Conservation (phyloP, 2,113 vertebrate species). For the Syngnathus typhle region DNA sequence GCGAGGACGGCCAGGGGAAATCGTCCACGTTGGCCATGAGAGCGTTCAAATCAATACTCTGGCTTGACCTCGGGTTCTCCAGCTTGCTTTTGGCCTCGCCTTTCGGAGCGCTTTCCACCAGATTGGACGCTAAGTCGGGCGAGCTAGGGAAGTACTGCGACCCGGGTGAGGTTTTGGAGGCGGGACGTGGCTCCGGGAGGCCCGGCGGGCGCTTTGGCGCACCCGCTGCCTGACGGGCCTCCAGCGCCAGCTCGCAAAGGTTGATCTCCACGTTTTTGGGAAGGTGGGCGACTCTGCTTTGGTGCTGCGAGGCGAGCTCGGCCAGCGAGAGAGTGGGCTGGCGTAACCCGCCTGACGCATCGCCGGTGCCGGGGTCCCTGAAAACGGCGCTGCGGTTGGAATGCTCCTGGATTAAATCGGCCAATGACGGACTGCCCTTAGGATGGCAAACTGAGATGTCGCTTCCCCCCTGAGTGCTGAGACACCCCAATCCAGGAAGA, state of each 20-base stretch:
- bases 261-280: not conserved
- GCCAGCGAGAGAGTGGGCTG: slow-evolving; percentile 35
- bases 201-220: slow-evolving; percentile 40
- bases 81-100: slow-evolving; percentile 39
- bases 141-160: slow-evolving; percentile 38
- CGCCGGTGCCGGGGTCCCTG: slow-evolving; percentile 55
- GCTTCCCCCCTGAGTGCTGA: slow-evolving; percentile 34
- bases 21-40: slow-evolving; percentile 63
- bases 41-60: slow-evolving; percentile 76
- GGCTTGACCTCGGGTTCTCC: slow-evolving; percentile 6
- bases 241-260: slow-evolving; percentile 56
- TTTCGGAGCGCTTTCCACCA: slow-evolving; percentile 11
- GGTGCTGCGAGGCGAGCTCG: slow-evolving; percentile 50
- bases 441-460: slow-evolving; percentile 23
- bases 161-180: slow-evolving; percentile 27
- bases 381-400: slow-evolving; percentile 63
- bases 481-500: slow-evolving; percentile 56
- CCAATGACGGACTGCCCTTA: slow-evolving; percentile 73
- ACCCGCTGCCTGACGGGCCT: slow-evolving; percentile 41
- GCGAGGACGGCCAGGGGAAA: slow-evolving; percentile 18
- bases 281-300: slow-evolving; percentile 14
- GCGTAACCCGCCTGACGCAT: not conserved
- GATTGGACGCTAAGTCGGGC: slow-evolving; percentile 38
- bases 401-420: slow-evolving; percentile 81
- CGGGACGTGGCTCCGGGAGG: slow-evolving; percentile 27